Percentiles rank a stretch among this genome's conserved stretches.
Conservation (phyloP, 2,113 vertebrate species). For the Bos indicus region DNA sequence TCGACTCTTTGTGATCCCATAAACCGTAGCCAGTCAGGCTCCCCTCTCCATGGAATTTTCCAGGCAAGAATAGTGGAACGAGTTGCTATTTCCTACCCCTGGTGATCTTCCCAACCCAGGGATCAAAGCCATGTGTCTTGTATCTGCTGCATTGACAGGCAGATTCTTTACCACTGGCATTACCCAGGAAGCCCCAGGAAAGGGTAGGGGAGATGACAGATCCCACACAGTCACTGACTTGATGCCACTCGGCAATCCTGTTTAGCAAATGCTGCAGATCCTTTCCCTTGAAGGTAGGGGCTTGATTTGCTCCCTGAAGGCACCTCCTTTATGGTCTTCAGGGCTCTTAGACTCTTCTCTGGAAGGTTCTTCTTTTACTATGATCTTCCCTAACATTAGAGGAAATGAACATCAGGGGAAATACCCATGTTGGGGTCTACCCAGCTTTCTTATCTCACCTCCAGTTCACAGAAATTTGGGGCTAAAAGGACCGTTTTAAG, state of each 20-base stretch:
- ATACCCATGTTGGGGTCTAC: not conserved
- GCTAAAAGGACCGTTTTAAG: not conserved
- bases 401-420: not conserved
- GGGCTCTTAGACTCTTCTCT: not conserved
- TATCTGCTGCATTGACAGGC: not conserved
- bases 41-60: not conserved
- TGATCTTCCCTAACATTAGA: not conserved
- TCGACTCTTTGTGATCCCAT: not conserved
- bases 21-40: not conserved
- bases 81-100: not conserved
- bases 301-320: not conserved
- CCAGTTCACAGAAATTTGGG: not conserved
- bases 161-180: not conserved
- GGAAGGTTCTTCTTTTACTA: not conserved
- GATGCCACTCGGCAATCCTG: not conserved
- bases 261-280: not conserved
- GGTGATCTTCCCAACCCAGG: not conserved
- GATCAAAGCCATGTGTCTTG: not conserved
- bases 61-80: not conserved
- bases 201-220: not conserved
- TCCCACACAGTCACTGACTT: too few relatives aligned
- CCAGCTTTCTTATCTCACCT: not conserved
- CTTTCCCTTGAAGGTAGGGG: too few relatives aligned
- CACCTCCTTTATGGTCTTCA: not conserved
- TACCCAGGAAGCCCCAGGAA: not conserved